Base-by-base conservation (phyloP, 2,888 invertebrate genomes). In the Anthrax anthrax region DNA sequence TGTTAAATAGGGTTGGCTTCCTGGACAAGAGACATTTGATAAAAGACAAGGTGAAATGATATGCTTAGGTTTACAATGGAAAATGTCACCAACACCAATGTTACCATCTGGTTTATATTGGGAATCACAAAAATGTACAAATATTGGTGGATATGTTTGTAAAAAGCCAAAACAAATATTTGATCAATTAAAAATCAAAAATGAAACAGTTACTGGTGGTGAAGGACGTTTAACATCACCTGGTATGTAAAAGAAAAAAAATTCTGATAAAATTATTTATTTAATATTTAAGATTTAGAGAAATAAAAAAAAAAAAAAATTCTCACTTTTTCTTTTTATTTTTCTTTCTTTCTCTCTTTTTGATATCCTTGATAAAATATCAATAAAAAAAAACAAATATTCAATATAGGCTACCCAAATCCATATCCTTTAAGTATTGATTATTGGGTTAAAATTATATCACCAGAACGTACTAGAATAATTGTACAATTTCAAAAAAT, bases 341-440 rank as follows among this genome's bases (percentile, higher is more conserved):
- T 16, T 16, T 2, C 6, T 17, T 37, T 37, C 16, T 16, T 36
- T 16, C 16, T 36, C 4, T n/a, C n/a, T 36, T 37, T 37, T 9
- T n/a, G n/a, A n/a, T n/a, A n/a, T n/a, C n/a, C n/a, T n/a, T n/a
- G n/a, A 36, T 36, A 36, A 14, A 36, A 36, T 36, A 36, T 36
- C 14, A 12, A 36, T 5, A 29, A 29, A 29, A 29, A 9, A 29
- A 9, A 29, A 29, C 6, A 29, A 9, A 29, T 9, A n/a, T 34
- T 12, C 12, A 4, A 9, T 13, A 14, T 43, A 61, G 62, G 78
- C 58, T 79, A 80, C 59, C 87, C 87, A 0, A 73, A 73, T 23
- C 70, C 74, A 52, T 87, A 87, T 62, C 79, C 81, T 59, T 78
- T 81, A 58, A 77, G 81, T 56, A 62, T 84, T 54, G 79, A 84